Evolutionary conservation across 2,797 vertebrate species (phyloP).

Genomic region (Tokudaia tokunoshimensis): DNA sequence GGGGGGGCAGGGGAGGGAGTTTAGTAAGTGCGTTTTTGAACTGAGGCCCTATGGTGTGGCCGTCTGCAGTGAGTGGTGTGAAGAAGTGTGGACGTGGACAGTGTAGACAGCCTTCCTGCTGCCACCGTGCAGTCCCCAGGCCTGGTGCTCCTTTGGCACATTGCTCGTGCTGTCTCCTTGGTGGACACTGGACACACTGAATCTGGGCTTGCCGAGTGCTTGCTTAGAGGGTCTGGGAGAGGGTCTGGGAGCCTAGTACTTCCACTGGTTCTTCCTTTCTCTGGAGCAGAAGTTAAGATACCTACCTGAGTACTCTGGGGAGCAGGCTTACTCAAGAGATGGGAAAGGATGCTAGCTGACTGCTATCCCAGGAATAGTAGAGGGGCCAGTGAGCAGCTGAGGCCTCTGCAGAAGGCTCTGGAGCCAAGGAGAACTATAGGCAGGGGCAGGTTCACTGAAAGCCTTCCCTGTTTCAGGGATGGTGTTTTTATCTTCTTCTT

Average conservation of each 20-base stretch:
- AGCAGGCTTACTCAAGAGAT: constrained; percentile 33
- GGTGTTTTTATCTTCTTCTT: not conserved
- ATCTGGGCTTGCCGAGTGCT: constrained; percentile 54
- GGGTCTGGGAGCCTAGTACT: constrained; percentile 11
- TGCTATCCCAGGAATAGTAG: not conserved
- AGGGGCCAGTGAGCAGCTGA: not conserved
- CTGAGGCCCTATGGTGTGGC: not conserved
- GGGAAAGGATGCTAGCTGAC: not conserved
- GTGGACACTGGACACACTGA: constrained; percentile 60
- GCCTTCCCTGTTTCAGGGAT: constrained; percentile 37
- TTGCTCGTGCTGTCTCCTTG: constrained; percentile 68
- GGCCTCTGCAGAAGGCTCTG: constrained; percentile 39
- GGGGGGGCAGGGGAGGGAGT: not conserved
- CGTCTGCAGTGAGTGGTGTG: constrained; percentile 36
- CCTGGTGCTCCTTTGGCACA: constrained; percentile 51
- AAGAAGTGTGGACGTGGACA: not conserved
- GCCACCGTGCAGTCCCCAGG: not conserved
- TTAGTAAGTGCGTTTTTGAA: not conserved
- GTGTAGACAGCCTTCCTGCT: not conserved
- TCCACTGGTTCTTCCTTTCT: constrained; percentile 41
- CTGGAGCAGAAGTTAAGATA: constrained; percentile 32
- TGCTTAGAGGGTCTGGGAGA: constrained; percentile 51
- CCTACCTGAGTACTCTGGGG: not conserved
- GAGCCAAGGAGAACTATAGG: constrained; percentile 51
- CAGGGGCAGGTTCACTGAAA: constrained; percentile 52